These are phyloP conservation scores for Eleginops maclovinus DNA, from an alignment of 2,113 vertebrate genomes.

Conservation along the genomic window DNA sequence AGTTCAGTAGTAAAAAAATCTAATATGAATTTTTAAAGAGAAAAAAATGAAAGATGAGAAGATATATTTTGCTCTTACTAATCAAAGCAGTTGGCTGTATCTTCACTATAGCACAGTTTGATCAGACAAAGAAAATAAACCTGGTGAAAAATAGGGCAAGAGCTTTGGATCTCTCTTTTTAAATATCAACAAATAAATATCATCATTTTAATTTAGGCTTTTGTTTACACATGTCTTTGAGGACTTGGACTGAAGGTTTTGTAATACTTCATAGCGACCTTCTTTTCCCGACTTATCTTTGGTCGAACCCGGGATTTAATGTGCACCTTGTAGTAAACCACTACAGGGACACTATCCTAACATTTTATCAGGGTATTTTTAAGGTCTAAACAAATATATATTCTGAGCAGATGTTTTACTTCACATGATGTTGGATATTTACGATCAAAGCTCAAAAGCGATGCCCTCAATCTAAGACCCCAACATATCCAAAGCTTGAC, in stretches of 20 bases:
- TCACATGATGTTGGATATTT: background rate
- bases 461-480: background rate
- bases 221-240: background rate
- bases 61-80: background rate
- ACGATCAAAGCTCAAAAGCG: background rate
- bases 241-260: background rate
- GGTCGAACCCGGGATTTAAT: background rate
- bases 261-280: background rate
- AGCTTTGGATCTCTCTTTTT: background rate
- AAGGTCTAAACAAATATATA: background rate
- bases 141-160: background rate
- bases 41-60: background rate
- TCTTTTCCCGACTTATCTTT: too few relatives aligned
- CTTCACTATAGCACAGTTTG: too few relatives aligned
- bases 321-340: background rate
- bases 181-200: background rate
- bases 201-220: background rate
- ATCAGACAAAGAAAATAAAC: too few relatives aligned
- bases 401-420: background rate
- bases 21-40: background rate
- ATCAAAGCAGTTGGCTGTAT: background rate
- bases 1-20: too few relatives aligned
- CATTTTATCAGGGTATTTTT: background rate
- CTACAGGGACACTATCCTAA: background rate
- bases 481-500: background rate